Percentiles rank a stretch among this genome's conserved stretches.
Conservation (phyloP, 1,140 invertebrate species). For the Dendroctonus valens region DNA sequence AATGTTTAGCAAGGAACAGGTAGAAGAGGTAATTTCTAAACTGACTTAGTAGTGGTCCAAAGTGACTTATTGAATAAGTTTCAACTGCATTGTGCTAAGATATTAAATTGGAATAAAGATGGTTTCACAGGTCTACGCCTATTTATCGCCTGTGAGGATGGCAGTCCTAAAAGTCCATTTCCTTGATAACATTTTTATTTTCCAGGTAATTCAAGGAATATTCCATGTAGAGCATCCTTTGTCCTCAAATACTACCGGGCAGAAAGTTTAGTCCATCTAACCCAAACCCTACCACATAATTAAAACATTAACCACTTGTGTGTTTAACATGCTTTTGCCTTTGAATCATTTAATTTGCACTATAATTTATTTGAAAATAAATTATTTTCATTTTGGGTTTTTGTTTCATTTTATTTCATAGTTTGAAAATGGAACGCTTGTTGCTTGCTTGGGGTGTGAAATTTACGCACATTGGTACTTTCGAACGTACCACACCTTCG, state of each 20-base stretch:
- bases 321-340: no score
- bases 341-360: no score
- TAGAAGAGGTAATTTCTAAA: conserved; percentile 86
- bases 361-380: no score
- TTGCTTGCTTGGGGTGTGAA: no score
- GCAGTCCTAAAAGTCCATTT: background rate
- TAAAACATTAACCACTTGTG: no score
- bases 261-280: conserved; percentile 15
- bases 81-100: no score
- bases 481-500: no score
- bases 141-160: background rate
- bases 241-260: conserved; percentile 11
- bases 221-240: conserved; percentile 25
- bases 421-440: no score
- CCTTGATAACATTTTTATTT: conserved; percentile 2
- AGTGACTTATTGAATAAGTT: background rate
- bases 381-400: no score
- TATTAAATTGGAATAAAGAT: background rate
- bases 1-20: conserved; percentile 87
- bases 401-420: no score
- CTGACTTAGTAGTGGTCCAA: conserved; percentile 56
- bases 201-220: conserved; percentile 17
- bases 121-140: background rate
- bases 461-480: no score
- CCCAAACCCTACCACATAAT: no score